Evolutionary conservation across 2,113 vertebrate species (phyloP).

Genomic region (Elgaria multicarinata): DNA sequence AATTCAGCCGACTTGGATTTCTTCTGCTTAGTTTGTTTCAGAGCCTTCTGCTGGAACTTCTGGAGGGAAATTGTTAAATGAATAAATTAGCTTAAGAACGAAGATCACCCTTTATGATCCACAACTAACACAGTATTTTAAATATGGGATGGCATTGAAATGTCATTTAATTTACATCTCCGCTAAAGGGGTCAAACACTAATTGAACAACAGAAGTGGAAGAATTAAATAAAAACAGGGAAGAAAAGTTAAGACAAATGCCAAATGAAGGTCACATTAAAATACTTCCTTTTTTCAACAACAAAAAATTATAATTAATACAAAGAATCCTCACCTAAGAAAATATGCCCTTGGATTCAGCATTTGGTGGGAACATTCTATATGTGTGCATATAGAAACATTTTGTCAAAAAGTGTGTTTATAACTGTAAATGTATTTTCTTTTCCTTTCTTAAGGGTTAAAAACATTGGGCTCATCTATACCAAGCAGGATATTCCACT

Average conservation of each 20-base stretch:
- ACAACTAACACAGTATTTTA: slow-evolving; percentile 99
- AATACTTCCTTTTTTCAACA: slow-evolving; percentile 82
- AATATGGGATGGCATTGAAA: slow-evolving; percentile 99
- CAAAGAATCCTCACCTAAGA: slow-evolving; percentile 76
- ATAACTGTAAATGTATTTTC: background rate
- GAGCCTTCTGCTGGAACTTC: slow-evolving; percentile 99
- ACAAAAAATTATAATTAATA: slow-evolving; percentile 80
- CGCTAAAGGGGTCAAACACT: slow-evolving; percentile 99
- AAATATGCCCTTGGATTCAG: slow-evolving; percentile 50
- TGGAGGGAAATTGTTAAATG: slow-evolving; percentile 99
- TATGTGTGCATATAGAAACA: slow-evolving; percentile 45
- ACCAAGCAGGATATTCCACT: too few relatives aligned
- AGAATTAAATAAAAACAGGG: slow-evolving; percentile 96
- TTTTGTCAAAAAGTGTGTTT: slow-evolving; percentile 38
- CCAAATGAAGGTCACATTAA: slow-evolving; percentile 98
- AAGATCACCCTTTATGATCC: slow-evolving; percentile 99
- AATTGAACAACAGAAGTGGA: slow-evolving; percentile 99
- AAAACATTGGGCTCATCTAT: too few relatives aligned
- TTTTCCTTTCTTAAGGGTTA: slow-evolving; percentile 39
- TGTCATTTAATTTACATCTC: slow-evolving; percentile 99
- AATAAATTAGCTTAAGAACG: slow-evolving; percentile 99
- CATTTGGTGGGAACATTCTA: slow-evolving; percentile 27
- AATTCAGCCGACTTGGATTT: slow-evolving; percentile 99
- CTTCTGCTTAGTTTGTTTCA: slow-evolving; percentile 99
- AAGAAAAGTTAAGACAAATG: slow-evolving; percentile 98